Evolutionary conservation across 2,113 vertebrate genomes (phyloP).

Genomic region (Trochalopteron elliotii): DNA sequence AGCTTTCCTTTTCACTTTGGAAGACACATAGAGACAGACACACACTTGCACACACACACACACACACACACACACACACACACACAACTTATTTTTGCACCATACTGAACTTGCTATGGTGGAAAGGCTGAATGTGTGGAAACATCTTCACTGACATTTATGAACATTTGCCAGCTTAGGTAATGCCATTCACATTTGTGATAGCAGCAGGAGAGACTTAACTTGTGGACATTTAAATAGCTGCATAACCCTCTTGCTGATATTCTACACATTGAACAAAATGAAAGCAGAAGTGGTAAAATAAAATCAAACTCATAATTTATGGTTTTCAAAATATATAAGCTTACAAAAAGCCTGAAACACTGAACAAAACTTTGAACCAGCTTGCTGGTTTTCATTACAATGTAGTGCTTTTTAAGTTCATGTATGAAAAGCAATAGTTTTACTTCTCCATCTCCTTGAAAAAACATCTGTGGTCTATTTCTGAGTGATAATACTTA

Average conservation of each 20-base stretch:
- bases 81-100: not conserved
- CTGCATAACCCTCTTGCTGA: not conserved
- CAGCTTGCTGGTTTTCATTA: not conserved
- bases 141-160: not conserved
- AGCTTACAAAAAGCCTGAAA: not conserved
- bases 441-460: not conserved
- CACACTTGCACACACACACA: not conserved
- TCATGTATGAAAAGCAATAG: not conserved
- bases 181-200: not conserved
- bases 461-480: not conserved
- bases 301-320: not conserved
- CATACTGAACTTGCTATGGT: not conserved
- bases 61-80: not conserved
- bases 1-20: not conserved
- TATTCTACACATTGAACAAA: not conserved
- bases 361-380: not conserved
- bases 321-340: not conserved
- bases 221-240: not conserved
- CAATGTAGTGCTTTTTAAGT: not conserved
- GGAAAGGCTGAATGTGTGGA: not conserved
- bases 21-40: not conserved
- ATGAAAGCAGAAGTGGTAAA: not conserved
- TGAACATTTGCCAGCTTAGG: fast-evolving
- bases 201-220: not conserved
- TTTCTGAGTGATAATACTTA: not conserved